These are phyloP conservation scores for Chrysemys picta DNA, from an alignment of 2,113 vertebrate species.

Conservation along the genomic window DNA sequence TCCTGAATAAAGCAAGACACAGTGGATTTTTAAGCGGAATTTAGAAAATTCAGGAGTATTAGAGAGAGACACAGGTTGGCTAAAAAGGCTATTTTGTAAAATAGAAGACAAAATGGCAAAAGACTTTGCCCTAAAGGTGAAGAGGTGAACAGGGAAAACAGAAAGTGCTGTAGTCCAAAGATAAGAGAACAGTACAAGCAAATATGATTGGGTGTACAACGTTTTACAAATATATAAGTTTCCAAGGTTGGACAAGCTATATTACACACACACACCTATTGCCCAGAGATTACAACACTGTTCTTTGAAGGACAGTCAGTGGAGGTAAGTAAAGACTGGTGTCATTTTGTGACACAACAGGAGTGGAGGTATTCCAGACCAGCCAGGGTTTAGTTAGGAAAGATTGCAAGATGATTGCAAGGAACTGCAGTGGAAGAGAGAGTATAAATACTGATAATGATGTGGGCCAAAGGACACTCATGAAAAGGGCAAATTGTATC, in stretches of 20 bases:
- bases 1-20: not conserved
- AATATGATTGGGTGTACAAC: not conserved
- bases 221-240: not conserved
- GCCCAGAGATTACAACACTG: not conserved
- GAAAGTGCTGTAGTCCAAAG: not conserved
- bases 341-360: not conserved
- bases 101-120: not conserved
- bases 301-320: not conserved
- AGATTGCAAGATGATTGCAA: not conserved
- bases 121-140: not conserved
- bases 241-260: not conserved
- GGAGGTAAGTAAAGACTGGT: not conserved
- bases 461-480: not conserved
- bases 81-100: no score
- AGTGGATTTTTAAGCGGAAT: not conserved
- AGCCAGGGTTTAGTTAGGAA: not conserved
- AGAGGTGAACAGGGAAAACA: not conserved
- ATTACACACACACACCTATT: not conserved
- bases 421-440: not conserved
- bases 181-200: not conserved
- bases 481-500: not conserved
- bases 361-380: not conserved
- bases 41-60: not conserved
- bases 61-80: not conserved
- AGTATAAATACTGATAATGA: not conserved